Base-by-base conservation (phyloP, 1,140 invertebrate genomes). In the Nephila pilipes region DNA sequence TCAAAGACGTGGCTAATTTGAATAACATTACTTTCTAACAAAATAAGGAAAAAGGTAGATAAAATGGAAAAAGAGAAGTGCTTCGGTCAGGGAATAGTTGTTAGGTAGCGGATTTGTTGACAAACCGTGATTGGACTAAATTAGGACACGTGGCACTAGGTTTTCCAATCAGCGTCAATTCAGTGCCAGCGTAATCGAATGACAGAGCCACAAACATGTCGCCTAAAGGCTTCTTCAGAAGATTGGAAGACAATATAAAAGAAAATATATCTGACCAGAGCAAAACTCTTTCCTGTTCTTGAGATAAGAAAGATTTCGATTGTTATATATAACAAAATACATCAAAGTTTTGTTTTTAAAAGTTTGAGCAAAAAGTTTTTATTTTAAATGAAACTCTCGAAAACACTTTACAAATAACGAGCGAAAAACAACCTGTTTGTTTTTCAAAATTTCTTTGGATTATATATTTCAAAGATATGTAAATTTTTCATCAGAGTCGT, bases 121-220 rank as follows among this genome's bases (percentile, higher is more conserved):
- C 85, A 87, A 60, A 87, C 85, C 85, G 85, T 87, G 85, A 87
- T 87, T 87, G 85, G 32, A 60, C 85, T 87, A 54, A 60, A 87
- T 38, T 87, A 36, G 85, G 85, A 60, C 85, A 87, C 85, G 54
- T 87, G 85, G 57, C 29, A 14, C 58, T 25, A 36, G 18, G 85
- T 87, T 36, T 60, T 60, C 85, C 85, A 87, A 87, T 87, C 85
- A 87, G 57, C 85, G 85, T 87, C 85, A 87, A 87, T 87, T 87
- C 85, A 87, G 85, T 87, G 55, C 25, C 36, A 12, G 12, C 4
- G 36, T 87, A 87, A 87, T 87, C 57, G 32, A 87, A 87, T 87
- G 85, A 87, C 85, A 87, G 57, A 32, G n/a, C 55, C 85, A 25
- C 85, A 87, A 87, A 58, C 85, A 87, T 32, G 85, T 87, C 80